Evolutionary conservation across 1,140 invertebrate genomes (phyloP).

Genomic region (Drosophila yakuba): DNA sequence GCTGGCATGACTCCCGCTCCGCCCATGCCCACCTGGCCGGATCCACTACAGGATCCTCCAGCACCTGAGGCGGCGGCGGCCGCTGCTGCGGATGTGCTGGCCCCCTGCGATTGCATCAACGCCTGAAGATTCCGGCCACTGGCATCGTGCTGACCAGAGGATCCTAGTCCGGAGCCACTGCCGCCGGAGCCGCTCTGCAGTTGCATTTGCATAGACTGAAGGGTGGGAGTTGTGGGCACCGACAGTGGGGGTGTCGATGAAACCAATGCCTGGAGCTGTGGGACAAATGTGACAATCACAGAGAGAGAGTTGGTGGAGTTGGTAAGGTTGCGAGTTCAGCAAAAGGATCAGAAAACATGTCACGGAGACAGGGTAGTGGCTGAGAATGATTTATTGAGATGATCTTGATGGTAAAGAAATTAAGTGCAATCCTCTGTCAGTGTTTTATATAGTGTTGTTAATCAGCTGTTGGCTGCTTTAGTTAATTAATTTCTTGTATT

Average conservation of each 20-base stretch:
- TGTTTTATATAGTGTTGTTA: conserved; percentile 65
- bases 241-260: conserved; percentile 81
- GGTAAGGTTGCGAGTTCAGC: conserved; percentile 32
- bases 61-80: conserved; percentile 66
- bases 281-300: conserved; percentile 34
- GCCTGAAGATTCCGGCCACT: conserved; percentile 71
- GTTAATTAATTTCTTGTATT: neutral
- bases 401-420: conserved; percentile 4
- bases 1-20: conserved; percentile 58
- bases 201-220: conserved; percentile 84
- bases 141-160: conserved; percentile 57
- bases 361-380: conserved; percentile 10
- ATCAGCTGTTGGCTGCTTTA: conserved; percentile 69
- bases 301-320: conserved; percentile 50
- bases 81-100: conserved; percentile 70
- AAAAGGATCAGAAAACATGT: conserved; percentile 28
- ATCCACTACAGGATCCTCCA: conserved; percentile 28
- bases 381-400: conserved; percentile 6
- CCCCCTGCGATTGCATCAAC: conserved; percentile 69
- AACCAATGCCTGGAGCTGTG: conserved; percentile 84
- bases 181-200: conserved; percentile 70
- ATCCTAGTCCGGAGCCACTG: conserved; percentile 26
- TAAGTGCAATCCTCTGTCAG: conserved; percentile 18
- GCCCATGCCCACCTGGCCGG: conserved; percentile 32
- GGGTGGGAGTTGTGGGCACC: conserved; percentile 78